These are phyloP conservation scores for Eulithis testata DNA, from an alignment of 2,888 invertebrate species.

Conservation along the genomic window DNA sequence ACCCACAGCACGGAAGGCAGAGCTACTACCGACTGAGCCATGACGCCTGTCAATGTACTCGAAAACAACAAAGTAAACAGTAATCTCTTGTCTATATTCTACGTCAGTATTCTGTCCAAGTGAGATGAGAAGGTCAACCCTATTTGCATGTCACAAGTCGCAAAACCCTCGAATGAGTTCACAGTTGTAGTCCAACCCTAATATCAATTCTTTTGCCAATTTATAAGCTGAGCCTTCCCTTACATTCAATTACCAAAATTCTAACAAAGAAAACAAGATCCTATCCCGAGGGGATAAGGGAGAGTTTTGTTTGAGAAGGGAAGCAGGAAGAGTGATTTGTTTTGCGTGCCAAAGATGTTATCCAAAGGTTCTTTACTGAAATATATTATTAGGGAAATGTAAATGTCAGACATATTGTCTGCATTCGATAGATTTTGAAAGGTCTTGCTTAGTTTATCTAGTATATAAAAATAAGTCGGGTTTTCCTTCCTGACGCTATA, in stretches of 20 bases:
- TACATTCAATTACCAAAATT: slow-evolving; percentile 38
- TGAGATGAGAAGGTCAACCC: slow-evolving; percentile 7
- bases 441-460: neutral
- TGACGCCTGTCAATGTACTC: no score
- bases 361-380: slow-evolving; percentile 25
- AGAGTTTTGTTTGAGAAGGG: slow-evolving; percentile 2
- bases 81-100: no score
- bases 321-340: slow-evolving; percentile 35
- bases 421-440: neutral
- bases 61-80: no score
- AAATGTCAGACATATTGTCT: slow-evolving; percentile 4
- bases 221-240: slow-evolving; percentile 35
- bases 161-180: slow-evolving; percentile 26
- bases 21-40: no score
- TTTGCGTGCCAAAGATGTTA: slow-evolving; percentile 36
- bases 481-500: no score
- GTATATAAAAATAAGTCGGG: no score
- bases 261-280: slow-evolving; percentile 8
- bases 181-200: slow-evolving; percentile 30
- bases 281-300: neutral
- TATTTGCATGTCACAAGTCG: slow-evolving; percentile 32
- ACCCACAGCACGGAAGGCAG: no score
- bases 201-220: slow-evolving; percentile 40
- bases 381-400: slow-evolving; percentile 26
- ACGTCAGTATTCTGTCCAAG: neutral